These are phyloP conservation scores for Suncus etruscus DNA, from an alignment of 2,113 vertebrate species.

Conservation along the genomic window DNA sequence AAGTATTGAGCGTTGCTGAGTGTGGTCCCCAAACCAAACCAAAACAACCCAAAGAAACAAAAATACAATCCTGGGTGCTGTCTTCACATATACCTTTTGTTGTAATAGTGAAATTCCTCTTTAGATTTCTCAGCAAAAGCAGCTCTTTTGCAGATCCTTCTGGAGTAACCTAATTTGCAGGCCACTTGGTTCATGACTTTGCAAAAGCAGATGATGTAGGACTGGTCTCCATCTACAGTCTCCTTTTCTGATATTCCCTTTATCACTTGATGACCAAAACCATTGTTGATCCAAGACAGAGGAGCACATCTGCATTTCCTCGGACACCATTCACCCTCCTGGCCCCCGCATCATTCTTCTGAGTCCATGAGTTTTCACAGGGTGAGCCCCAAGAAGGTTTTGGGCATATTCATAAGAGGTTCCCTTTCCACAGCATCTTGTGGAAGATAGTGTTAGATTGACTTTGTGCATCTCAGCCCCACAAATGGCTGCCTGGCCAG, in stretches of 20 bases:
- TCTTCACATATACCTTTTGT: background rate
- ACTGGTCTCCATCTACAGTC: background rate
- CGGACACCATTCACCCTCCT: background rate
- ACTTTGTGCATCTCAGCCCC: background rate
- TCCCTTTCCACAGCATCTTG: background rate
- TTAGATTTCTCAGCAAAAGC: background rate
- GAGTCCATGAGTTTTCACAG: background rate
- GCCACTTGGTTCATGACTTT: background rate
- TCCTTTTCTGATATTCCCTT: background rate
- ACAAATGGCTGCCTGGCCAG: background rate
- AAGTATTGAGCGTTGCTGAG: no score
- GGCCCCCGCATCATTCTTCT: background rate
- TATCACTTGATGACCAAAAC: background rate
- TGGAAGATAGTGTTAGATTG: background rate
- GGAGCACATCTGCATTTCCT: rapidly evolving
- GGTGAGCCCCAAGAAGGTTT: background rate
- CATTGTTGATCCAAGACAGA: background rate
- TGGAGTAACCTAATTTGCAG: no score
- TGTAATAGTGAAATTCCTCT: background rate
- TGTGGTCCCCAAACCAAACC: no score
- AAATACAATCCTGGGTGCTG: background rate
- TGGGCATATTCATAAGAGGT: background rate
- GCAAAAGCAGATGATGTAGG: background rate
- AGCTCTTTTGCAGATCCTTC: background rate
- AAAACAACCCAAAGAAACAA: no score